A percentile compares a stretch with the other conserved stretches of the same genome.
Conservation (phyloP, 2,797 vertebrate species). For the Anableps anableps region DNA sequence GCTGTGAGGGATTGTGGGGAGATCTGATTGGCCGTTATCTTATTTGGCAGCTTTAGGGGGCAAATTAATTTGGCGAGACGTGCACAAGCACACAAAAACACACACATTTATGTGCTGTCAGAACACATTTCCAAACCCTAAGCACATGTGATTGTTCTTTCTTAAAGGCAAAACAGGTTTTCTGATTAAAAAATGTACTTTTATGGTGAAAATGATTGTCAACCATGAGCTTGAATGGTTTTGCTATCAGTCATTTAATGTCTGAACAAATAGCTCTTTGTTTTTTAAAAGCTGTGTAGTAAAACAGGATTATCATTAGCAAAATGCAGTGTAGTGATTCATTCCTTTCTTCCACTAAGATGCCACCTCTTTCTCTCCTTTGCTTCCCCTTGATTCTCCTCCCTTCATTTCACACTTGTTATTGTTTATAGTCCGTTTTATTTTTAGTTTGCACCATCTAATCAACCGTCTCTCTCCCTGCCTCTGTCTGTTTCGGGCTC, state of each 20-base stretch:
- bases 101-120: neutral
- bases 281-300: neutral
- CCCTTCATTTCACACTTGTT: neutral
- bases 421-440: neutral
- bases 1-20: slow-evolving; percentile 28
- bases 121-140: neutral
- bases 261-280: neutral
- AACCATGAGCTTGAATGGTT: neutral
- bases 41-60: slow-evolving; percentile 24
- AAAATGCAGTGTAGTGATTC: neutral
- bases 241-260: neutral
- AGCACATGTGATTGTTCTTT: neutral
- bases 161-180: neutral
- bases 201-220: neutral
- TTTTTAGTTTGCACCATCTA: neutral
- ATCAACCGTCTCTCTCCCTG: neutral
- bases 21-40: slow-evolving; percentile 50
- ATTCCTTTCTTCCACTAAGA: neutral
- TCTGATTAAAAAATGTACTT: neutral
- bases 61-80: neutral
- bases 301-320: neutral
- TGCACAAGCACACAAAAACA: neutral
- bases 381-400: neutral
- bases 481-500: neutral
- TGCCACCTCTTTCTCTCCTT: neutral